Evolutionary conservation across 2,888 invertebrate genomes (phyloP).

Genomic region (Meta bourneti): DNA sequence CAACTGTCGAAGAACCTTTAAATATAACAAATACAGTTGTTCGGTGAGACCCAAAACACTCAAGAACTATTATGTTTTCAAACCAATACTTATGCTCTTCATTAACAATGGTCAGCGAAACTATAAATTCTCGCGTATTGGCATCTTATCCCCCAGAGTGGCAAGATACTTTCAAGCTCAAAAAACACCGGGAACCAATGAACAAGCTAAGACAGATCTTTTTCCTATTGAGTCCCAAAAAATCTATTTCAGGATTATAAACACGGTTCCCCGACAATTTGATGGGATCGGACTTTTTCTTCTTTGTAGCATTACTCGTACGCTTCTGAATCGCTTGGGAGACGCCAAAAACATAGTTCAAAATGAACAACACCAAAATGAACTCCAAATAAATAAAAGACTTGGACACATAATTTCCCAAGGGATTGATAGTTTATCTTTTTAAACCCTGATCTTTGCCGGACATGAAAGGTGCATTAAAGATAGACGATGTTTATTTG

Average conservation of each 20-base stretch:
- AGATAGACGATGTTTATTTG: neutral
- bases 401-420: constrained; percentile 44
- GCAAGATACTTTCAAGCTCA: neutral
- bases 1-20: too few relatives aligned
- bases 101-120: neutral
- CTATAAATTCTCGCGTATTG: neutral
- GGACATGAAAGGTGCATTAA: neutral
- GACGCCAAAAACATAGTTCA: constrained; percentile 15
- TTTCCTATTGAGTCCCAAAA: neutral
- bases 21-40: too few relatives aligned
- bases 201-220: neutral
- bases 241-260: neutral
- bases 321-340: constrained; percentile 29
- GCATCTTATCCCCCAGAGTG: neutral
- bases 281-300: neutral
- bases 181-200: neutral
- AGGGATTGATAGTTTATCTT: constrained; percentile 12
- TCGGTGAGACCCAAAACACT: neutral
- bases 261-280: neutral
- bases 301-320: neutral
- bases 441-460: constrained; percentile 29
- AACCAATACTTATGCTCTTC: neutral
- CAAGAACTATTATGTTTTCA: neutral
- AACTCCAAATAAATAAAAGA: constrained; percentile 41
- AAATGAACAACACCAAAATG: constrained; percentile 39